Conservation (phyloP, 1,140 invertebrate genomes). For the Drosophila tropicalis region DNA sequence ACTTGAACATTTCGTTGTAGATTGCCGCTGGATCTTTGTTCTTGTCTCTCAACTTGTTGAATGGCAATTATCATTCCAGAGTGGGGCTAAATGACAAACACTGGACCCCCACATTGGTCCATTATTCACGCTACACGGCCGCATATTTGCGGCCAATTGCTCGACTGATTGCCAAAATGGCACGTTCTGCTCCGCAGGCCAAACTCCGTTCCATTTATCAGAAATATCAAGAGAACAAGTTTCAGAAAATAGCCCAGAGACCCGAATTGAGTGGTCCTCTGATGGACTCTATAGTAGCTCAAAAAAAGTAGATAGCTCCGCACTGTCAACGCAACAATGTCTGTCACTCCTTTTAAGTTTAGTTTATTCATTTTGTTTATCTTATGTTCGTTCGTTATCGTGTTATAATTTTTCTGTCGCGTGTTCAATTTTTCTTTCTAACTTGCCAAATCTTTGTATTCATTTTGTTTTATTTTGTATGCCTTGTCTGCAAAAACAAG, state of each 20-base stretch:
- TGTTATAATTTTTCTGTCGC: conserved; percentile 45
- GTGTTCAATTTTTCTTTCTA: conserved; percentile 1
- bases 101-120: conserved; percentile 87
- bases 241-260: conserved; percentile 86
- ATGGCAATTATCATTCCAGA: conserved; percentile 72
- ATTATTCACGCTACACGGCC: conserved; percentile 86
- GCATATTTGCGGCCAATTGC: conserved; percentile 86
- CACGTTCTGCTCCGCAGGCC: conserved; percentile 85
- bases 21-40: conserved; percentile 85
- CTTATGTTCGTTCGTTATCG: conserved; percentile 54
- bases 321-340: neutral
- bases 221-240: conserved; percentile 85
- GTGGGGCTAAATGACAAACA: conserved; percentile 77
- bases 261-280: conserved; percentile 84
- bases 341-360: conserved; percentile 33
- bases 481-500: neutral
- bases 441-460: neutral
- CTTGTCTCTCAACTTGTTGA: conserved; percentile 84
- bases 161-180: conserved; percentile 85
- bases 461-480: conserved; percentile 3
- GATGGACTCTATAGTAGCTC: conserved; percentile 73
- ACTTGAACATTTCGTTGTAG: conserved; percentile 25
- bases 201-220: conserved; percentile 86
- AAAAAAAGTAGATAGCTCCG: conserved; percentile 41
- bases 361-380: conserved; percentile 78